Evolutionary conservation across 1,140 invertebrate species (phyloP).

Genomic region (Drosophila kurseongensis): DNA sequence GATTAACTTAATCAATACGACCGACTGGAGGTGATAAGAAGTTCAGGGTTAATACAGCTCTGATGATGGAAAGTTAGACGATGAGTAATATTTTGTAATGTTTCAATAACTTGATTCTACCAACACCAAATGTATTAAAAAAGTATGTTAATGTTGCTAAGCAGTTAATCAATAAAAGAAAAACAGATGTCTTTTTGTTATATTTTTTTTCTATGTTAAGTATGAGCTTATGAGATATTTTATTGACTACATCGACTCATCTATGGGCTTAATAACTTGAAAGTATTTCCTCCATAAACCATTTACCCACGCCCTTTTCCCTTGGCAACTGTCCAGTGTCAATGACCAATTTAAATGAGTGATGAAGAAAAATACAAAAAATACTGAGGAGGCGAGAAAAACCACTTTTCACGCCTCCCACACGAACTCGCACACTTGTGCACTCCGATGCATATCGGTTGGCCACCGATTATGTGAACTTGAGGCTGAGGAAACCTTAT

Average conservation of each 20-base stretch:
- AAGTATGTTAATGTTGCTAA: too few species aligned
- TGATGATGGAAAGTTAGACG: background rate
- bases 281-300: slow-evolving; percentile 50
- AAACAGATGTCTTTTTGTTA: too few species aligned
- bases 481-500: slow-evolving; percentile 24
- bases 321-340: slow-evolving; percentile 16
- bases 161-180: too few species aligned
- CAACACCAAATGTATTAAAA: too few species aligned
- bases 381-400: slow-evolving; percentile 18
- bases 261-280: slow-evolving; percentile 3
- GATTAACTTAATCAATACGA: slow-evolving; percentile 24
- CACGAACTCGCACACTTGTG: slow-evolving; percentile 24
- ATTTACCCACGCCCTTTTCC: slow-evolving; percentile 31
- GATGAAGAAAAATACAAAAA: slow-evolving; percentile 21
- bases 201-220: background rate
- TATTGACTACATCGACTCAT: slow-evolving; percentile 3
- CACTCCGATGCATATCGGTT: slow-evolving; percentile 20
- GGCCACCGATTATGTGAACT: slow-evolving; percentile 31
- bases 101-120: too few species aligned
- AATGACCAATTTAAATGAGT: slow-evolving; percentile 53
- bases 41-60: slow-evolving; percentile 29
- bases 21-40: slow-evolving; percentile 17
- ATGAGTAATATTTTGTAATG: too few species aligned
- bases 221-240: background rate
- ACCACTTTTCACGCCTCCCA: slow-evolving; percentile 57